A percentile compares a stretch with the other conserved stretches of the same genome.
phyloP scores from a whole-genome alignment of 2,888 invertebrate genomes.

The Caradrina kadenii region DNA sequence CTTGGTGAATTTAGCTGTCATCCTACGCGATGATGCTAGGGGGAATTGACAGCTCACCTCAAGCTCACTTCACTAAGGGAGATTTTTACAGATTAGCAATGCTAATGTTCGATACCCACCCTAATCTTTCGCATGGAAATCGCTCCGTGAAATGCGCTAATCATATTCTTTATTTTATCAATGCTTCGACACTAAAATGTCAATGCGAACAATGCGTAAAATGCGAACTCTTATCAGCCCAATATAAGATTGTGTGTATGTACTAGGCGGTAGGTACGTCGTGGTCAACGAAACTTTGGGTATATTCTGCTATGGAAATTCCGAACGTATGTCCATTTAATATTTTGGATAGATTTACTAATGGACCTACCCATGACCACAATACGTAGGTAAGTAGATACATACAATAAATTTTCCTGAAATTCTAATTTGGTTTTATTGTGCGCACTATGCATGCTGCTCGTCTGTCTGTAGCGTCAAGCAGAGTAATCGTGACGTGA shows the following conservation, averaged over 20 bases:
- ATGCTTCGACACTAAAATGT: constrained; percentile 60
- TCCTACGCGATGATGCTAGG: too few relatives aligned
- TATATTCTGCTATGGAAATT: too few relatives aligned
- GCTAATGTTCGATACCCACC: constrained; percentile 4
- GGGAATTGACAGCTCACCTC: too few relatives aligned
- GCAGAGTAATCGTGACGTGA: constrained; percentile 25
- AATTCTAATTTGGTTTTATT: constrained; percentile 28
- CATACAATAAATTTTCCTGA: constrained; percentile 40
- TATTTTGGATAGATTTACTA: constrained; percentile 9
- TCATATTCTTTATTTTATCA: constrained; percentile 63
- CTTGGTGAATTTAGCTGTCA: too few relatives aligned
- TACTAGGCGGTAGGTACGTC: background rate
- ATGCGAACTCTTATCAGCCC: constrained; percentile 61
- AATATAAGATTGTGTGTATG: constrained; percentile 33
- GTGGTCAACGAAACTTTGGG: constrained; percentile 2
- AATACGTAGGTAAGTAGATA: constrained; percentile 4
- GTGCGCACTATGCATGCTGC: background rate
- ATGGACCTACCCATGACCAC: constrained; percentile 4
- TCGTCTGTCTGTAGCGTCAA: constrained; percentile 20
- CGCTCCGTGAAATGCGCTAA: constrained; percentile 47
- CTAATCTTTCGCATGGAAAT: constrained; percentile 33
- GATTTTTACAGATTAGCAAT: too few relatives aligned
- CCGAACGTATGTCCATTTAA: background rate
- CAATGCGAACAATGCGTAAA: constrained; percentile 67
- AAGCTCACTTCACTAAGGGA: too few relatives aligned